Base-by-base conservation (phyloP, 2,888 invertebrate species). In the Mythimna pallens region DNA sequence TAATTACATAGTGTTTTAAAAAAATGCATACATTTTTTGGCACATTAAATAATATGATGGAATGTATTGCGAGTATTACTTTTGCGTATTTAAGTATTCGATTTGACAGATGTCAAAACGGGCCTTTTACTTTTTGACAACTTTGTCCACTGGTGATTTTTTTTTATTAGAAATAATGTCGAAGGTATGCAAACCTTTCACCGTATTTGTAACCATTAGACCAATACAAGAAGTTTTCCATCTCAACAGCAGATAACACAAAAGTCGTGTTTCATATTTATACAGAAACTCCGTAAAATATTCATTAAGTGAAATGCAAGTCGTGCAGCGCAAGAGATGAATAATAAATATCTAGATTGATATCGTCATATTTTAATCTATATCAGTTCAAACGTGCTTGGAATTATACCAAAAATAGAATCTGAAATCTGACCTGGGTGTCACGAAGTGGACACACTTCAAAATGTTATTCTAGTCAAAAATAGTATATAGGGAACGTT, bases 281-380 rank as follows among this genome's bases (percentile, higher is more conserved):
- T 78, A 78, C 76, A 85, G 85, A 88, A 89, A 87, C 85, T 87
- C 83, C 84, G 90, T 93, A 91, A 93, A 92, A 94, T 94, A 94
- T 94, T 93, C 93, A 91, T 91, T 92, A 90, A 89, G 90, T 92
- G 92, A 93, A 92, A 92, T 92, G 90, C 89, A 90, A 93, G 93
- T 94, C 94, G 94, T 94, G 94, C 91, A 84, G 86, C 77, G 78
- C 88, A 85, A 86, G 88, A 87, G 83, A 88, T 84, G 93, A 92
- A 93, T 94, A 93, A 91, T 90, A 93, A 94, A 92, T 92, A 90
- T 88, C 86, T 87, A 91, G 92, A 92, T 93, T 78, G 68, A 82
- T 92, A 93, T 93, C 93, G 83, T 87, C 86, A 87, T 89, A 87
- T 86, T 90, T 86, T 92, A 93, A 94, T 94, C 92, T 94, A 87